These are phyloP conservation scores for Sinelater perroti DNA, from an alignment of 2,888 invertebrate species.

Conservation along the genomic window DNA sequence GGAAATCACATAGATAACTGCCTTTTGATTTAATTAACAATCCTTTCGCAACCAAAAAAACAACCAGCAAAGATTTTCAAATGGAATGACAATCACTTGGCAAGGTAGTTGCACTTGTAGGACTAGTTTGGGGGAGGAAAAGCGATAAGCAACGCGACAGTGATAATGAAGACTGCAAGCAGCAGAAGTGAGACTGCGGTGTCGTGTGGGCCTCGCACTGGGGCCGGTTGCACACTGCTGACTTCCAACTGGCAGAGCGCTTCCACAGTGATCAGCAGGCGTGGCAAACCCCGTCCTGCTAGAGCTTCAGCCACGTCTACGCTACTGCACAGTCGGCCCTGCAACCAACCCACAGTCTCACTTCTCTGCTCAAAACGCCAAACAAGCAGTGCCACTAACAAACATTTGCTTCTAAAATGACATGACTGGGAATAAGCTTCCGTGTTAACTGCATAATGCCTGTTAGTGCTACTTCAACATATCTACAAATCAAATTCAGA, in stretches of 20 bases:
- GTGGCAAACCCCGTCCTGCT: constrained; percentile 58
- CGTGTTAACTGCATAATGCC: too few species aligned
- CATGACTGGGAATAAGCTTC: too few species aligned
- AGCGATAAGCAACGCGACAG: constrained; percentile 60
- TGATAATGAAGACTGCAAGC: constrained; percentile 61
- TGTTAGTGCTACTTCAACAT: too few species aligned
- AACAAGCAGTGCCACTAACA: not conserved
- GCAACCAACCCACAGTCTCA: constrained; percentile 65
- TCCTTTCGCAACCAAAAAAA: too few species aligned
- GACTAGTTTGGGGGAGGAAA: constrained; percentile 62
- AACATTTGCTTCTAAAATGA: too few species aligned
- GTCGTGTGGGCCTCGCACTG: constrained; percentile 53
- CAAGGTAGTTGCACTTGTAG: too few species aligned
- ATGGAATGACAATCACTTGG: constrained; percentile 15
- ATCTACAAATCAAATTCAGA: too few species aligned
- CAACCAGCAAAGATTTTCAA: too few species aligned
- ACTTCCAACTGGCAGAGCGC: constrained; percentile 53
- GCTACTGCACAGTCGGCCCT: constrained; percentile 67
- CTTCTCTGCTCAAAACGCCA: constrained; percentile 41
- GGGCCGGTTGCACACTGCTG: constrained; percentile 47
- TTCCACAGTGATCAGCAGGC: constrained; percentile 56
- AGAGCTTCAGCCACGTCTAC: constrained; percentile 65
- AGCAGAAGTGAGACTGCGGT: constrained; percentile 64
- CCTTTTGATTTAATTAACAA: too few species aligned
- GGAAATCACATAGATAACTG: too few species aligned